A percentile compares a stretch with the other conserved stretches of the same genome.
Conservation (phyloP, 2,888 invertebrate genomes). For the Leucania comma region DNA sequence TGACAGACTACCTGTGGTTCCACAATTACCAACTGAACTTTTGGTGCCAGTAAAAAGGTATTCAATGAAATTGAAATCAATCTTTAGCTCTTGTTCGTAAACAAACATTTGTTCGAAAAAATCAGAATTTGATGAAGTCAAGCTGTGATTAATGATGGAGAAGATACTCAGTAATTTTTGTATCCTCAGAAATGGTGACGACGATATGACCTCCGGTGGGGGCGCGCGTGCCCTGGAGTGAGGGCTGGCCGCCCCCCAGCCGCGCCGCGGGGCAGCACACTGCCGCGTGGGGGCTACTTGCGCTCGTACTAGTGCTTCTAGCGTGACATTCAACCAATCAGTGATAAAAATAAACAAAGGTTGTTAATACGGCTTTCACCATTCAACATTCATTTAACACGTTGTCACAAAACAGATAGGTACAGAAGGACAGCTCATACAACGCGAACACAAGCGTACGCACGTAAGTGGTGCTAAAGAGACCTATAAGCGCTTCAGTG, state of each 20-base stretch:
- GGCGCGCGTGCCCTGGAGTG: slow-evolving; percentile 81
- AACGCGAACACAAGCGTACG: not conserved
- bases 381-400: slow-evolving; percentile 27
- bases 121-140: not conserved
- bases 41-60: not conserved
- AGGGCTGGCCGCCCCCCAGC: slow-evolving; percentile 81
- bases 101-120: not conserved
- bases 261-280: slow-evolving; percentile 55
- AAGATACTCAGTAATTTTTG: not conserved
- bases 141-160: not conserved
- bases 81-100: too few species aligned
- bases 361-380: slow-evolving; percentile 54
- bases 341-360: slow-evolving; percentile 47
- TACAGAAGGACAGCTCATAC: not conserved
- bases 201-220: slow-evolving; percentile 86
- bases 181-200: slow-evolving; percentile 82
- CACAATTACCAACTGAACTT: not conserved
- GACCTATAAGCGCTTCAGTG: not conserved
- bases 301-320: slow-evolving; percentile 53
- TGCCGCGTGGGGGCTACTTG: slow-evolving; percentile 59
- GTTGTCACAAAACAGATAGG: not conserved
- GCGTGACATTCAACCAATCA: slow-evolving; percentile 70
- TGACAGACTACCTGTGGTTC: too few species aligned
- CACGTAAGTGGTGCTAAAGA: not conserved
- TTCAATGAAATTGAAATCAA: too few species aligned